A percentile compares a stretch with the other conserved stretches of the same genome.
These are phyloP conservation scores for Drosophila cyrtoloma DNA, from an alignment of 2,888 invertebrate genomes.

Conservation along the genomic window DNA sequence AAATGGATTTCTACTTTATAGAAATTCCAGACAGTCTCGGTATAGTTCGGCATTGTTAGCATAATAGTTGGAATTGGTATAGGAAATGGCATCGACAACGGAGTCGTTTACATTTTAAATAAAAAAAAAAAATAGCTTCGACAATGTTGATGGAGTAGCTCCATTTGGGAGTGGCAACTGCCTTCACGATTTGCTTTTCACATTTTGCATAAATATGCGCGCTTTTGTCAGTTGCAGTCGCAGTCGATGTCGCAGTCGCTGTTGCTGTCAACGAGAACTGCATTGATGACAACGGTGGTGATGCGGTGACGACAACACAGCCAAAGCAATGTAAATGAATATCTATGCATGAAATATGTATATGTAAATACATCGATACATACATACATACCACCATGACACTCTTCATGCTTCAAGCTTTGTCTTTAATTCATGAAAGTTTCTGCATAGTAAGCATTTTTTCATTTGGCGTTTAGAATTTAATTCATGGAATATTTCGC, in stretches of 20 bases:
- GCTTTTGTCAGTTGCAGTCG: constrained; percentile 66
- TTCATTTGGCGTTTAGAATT: constrained; percentile 49
- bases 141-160: constrained; percentile 63
- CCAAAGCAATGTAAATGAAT: constrained; percentile 53
- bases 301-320: constrained; percentile 37
- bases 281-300: constrained; percentile 40
- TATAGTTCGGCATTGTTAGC: constrained; percentile 38
- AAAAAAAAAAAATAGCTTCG: constrained; percentile 20
- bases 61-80: constrained; percentile 36
- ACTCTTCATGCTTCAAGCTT: constrained; percentile 45
- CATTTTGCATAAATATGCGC: constrained; percentile 73
- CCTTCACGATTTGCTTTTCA: constrained; percentile 73
- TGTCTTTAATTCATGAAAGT: constrained; percentile 70
- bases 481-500: constrained; percentile 67
- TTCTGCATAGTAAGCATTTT: constrained; percentile 63
- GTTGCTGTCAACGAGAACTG: constrained; percentile 53
- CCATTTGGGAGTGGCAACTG: constrained; percentile 64
- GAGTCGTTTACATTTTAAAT: constrained; percentile 40
- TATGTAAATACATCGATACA: background rate
- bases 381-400: constrained; percentile 40
- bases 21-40: constrained; percentile 64
- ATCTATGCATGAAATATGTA: constrained; percentile 25
- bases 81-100: constrained; percentile 36
- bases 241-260: constrained; percentile 5
- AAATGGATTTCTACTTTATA: constrained; percentile 55